These are phyloP conservation scores for Tetanocera ferruginea DNA, from an alignment of 2,888 invertebrate genomes.

Conservation along the genomic window DNA sequence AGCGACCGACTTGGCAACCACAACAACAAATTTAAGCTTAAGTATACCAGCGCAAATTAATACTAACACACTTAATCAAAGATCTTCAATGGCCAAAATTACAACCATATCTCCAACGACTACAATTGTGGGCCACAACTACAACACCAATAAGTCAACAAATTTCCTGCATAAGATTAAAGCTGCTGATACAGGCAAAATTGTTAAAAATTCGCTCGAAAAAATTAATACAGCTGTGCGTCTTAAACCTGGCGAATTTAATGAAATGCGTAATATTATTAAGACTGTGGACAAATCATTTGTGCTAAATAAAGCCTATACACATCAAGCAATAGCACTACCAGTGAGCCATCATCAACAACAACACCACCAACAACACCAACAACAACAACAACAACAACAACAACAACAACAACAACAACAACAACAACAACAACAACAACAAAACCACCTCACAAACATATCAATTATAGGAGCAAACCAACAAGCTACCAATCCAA, in stretches of 20 bases:
- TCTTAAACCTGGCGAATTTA: conserved; percentile 50
- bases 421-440: neutral
- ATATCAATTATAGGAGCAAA: conserved; percentile 41
- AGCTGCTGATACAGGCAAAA: conserved; percentile 55
- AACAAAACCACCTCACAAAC: conserved; percentile 35
- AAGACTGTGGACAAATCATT: conserved; percentile 54
- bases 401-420: neutral
- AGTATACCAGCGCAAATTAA: neutral
- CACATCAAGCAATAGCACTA: conserved; percentile 21
- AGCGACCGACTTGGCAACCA: conserved; percentile 9
- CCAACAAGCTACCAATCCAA: neutral
- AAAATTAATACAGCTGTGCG: conserved; percentile 54
- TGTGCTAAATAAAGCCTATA: conserved; percentile 47
- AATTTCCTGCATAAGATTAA: conserved; percentile 58
- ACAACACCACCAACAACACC: conserved; percentile 5
- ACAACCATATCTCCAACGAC: conserved; percentile 48
- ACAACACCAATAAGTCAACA: conserved; percentile 43
- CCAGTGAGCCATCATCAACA: neutral
- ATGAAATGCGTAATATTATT: conserved; percentile 52
- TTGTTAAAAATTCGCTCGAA: conserved; percentile 57
- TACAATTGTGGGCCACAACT: conserved; percentile 35
- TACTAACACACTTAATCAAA: conserved; percentile 44
- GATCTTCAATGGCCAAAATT: conserved; percentile 57
- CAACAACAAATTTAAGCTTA: conserved; percentile 3
- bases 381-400: conserved; percentile 40